phyloP scores from a whole-genome alignment of 2,888 invertebrate species.

The Tridacna gigas region DNA sequence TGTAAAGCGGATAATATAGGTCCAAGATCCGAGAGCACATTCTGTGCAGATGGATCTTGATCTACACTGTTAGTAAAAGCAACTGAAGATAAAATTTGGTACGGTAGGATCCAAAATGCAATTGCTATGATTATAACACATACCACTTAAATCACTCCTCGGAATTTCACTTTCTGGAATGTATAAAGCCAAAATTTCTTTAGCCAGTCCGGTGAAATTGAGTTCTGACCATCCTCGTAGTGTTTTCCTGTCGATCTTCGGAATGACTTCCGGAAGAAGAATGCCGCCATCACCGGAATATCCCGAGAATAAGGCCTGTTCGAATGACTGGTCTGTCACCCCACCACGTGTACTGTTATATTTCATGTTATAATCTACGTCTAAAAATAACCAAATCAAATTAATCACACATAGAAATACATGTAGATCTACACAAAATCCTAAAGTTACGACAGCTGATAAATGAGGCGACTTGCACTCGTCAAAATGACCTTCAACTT shows the following conservation, averaged over 20 bases:
- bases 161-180: slow-evolving; percentile 84
- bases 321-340: slow-evolving; percentile 75
- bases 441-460: no score
- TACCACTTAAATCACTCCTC: slow-evolving; percentile 69
- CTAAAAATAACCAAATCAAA: no score
- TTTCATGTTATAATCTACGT: slow-evolving; percentile 70
- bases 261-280: slow-evolving; percentile 84
- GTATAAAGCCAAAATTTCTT: slow-evolving; percentile 83
- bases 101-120: no score
- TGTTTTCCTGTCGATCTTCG: slow-evolving; percentile 72
- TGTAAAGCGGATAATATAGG: no score
- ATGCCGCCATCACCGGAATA: slow-evolving; percentile 85
- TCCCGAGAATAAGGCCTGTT: slow-evolving; percentile 83
- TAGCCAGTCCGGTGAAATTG: slow-evolving; percentile 83
- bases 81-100: no score
- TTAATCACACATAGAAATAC: no score
- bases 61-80: no score
- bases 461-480: no score
- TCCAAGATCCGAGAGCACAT: no score
- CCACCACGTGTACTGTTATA: slow-evolving; percentile 84
- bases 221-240: slow-evolving; percentile 81
- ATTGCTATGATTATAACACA: not conserved
- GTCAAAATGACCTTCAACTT: no score
- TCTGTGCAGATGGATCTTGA: no score
- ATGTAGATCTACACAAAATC: no score